Base-by-base conservation (phyloP, 2,797 vertebrate genomes). In the Emys orbicularis region DNA sequence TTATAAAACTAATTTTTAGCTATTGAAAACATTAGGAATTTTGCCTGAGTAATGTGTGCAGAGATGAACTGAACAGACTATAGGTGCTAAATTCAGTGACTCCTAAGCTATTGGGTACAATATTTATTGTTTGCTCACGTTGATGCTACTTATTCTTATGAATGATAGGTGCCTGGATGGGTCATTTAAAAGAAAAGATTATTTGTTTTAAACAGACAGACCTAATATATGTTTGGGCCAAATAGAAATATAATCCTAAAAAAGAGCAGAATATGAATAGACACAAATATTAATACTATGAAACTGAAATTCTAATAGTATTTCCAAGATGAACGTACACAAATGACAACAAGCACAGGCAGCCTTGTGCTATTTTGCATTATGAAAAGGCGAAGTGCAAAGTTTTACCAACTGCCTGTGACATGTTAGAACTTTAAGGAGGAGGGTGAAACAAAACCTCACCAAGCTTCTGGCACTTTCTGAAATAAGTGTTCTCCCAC, bases 191-290 rank as follows among this genome's bases (percentile, higher is more conserved):
- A 41, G 50, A 80, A 57, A 47, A 68, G 1, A 27, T 16, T 61
- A 21, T 61, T 79, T 23, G 81, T 4, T 87, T 84, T 59, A 50
- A 50, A 47, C 16, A 50, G 5, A 18, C 19, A 3, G 79, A 18
- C n/a, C 76, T 77, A 79, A 50, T 2, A 34, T 11, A 57, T 37
- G 49, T 77, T 79, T 57, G 19, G 56, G 53, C 49, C 34, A 74
- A 82, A 19, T 11, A 61, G 19, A 86, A 44, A 1, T 15, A 19
- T 29, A 65, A 77, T 77, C 2, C 13, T 53, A 81, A 84, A 77
- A 11, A 53, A 49, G 50, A 29, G 1, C 13, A 65, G 47, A 83
- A 0, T 8, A 6, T 23, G 52, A 68, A 3, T 1, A 76, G 12
- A 11, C 53, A 77, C 25, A 18, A 80, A 31, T 41, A 59, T 4